Conservation (phyloP, 2,888 invertebrate genomes). For the Tachystola acroxantha region DNA sequence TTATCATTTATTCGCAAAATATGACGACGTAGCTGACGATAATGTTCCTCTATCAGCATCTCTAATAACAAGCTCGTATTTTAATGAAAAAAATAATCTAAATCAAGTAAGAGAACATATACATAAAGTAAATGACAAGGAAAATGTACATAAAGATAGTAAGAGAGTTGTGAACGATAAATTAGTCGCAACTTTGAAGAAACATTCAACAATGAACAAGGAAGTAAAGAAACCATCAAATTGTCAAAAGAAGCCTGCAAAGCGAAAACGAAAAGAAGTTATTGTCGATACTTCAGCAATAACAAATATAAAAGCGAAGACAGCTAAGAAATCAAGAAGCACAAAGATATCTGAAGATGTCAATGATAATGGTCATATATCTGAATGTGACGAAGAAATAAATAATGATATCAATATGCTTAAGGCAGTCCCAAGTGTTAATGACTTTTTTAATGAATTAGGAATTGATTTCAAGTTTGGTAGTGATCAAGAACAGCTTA, state of each 20-base stretch:
- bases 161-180: slow-evolving; percentile 33
- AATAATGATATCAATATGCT: slow-evolving; percentile 31
- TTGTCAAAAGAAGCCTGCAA: slow-evolving; percentile 31
- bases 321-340: slow-evolving; percentile 23
- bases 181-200: slow-evolving; percentile 57
- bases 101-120: slow-evolving; percentile 16
- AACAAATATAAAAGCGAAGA: slow-evolving; percentile 30
- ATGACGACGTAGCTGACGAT: slow-evolving; percentile 54
- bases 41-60: slow-evolving; percentile 55
- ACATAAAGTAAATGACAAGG: slow-evolving; percentile 18
- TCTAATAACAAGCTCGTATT: slow-evolving; percentile 69
- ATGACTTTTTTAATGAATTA: slow-evolving; percentile 57
- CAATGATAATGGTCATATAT: slow-evolving; percentile 21
- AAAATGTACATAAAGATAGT: slow-evolving; percentile 18
- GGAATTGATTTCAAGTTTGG: slow-evolving; percentile 47
- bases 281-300: slow-evolving; percentile 31
- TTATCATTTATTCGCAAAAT: slow-evolving; percentile 45
- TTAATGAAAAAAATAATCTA: slow-evolving; percentile 36
- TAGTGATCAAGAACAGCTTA: slow-evolving; percentile 12
- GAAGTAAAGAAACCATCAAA: slow-evolving; percentile 34
- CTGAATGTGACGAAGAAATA: slow-evolving; percentile 24
- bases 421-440: slow-evolving; percentile 65
- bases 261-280: slow-evolving; percentile 50
- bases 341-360: slow-evolving; percentile 12
- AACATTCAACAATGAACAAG: slow-evolving; percentile 56